Evolutionary conservation across 2,113 vertebrate species (phyloP).

Genomic region (Lonchura striata): DNA sequence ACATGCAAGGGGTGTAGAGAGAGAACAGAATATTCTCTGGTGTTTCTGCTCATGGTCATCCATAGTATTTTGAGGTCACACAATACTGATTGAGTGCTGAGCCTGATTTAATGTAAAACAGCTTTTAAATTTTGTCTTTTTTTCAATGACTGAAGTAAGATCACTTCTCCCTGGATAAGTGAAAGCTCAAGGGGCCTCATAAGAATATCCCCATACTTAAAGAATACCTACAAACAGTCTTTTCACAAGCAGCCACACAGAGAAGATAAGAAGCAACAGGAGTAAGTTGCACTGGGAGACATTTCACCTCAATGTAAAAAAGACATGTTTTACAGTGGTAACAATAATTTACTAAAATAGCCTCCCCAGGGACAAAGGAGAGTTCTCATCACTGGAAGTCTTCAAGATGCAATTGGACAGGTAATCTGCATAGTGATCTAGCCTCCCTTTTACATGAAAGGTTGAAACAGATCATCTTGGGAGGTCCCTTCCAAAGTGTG

Average conservation of each 20-base stretch:
- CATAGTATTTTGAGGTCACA: neutral
- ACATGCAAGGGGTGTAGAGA: neutral
- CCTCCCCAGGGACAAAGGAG: neutral
- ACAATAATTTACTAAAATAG: neutral
- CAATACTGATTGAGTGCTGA: neutral
- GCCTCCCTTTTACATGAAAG: neutral
- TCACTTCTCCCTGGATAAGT: neutral
- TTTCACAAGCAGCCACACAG: neutral
- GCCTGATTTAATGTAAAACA: neutral
- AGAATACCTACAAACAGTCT: neutral
- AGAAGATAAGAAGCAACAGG: accelerated
- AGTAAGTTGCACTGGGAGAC: neutral
- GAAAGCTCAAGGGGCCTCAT: neutral
- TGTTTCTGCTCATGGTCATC: neutral
- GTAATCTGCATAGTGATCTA: neutral
- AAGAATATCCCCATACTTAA: neutral
- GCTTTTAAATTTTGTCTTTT: neutral
- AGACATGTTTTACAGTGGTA: neutral
- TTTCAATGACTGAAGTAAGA: neutral
- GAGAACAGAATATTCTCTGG: neutral
- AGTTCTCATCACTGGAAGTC: neutral
- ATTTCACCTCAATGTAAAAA: neutral
- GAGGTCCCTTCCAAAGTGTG: neutral
- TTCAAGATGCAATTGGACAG: neutral
- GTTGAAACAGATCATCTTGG: neutral